Evolutionary conservation across 2,888 invertebrate genomes (phyloP).

Genomic region (Amphipoea lucens): DNA sequence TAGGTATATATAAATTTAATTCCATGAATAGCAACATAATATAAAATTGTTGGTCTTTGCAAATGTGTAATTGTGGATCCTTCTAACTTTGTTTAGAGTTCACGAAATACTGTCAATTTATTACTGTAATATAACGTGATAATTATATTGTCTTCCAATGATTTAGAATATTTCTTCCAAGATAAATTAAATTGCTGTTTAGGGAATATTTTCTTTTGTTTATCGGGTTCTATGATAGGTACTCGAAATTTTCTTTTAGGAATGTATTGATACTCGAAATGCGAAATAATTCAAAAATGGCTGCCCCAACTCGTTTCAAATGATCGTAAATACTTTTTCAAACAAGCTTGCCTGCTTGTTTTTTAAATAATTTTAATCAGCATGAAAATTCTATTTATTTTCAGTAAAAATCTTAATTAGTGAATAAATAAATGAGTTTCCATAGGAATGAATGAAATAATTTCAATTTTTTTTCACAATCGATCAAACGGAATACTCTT

Average conservation of each 20-base stretch:
- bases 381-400: slow-evolving; percentile 1
- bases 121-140: slow-evolving; percentile 50
- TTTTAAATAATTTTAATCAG: neutral
- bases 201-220: neutral
- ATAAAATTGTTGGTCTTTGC: slow-evolving; percentile 1
- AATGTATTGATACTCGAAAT: slow-evolving; percentile 14
- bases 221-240: slow-evolving; percentile 1
- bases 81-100: slow-evolving; percentile 6
- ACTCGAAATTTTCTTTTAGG: slow-evolving; percentile 5
- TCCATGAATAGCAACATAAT: neutral
- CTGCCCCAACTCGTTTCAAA: neutral
- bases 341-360: neutral
- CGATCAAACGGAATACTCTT: slow-evolving; percentile 20
- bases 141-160: slow-evolving; percentile 61
- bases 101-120: slow-evolving; percentile 54
- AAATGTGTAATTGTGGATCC: slow-evolving; percentile 32
- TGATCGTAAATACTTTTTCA: neutral
- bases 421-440: neutral
- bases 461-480: neutral
- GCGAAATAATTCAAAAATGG: slow-evolving; percentile 21
- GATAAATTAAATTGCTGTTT: slow-evolving; percentile 19
- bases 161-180: slow-evolving; percentile 35
- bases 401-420: slow-evolving; percentile 9
- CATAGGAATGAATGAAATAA: neutral
- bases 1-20: slow-evolving; percentile 5